Conservation (phyloP, 2,888 invertebrate genomes). For the Oxycera nigricornis region DNA sequence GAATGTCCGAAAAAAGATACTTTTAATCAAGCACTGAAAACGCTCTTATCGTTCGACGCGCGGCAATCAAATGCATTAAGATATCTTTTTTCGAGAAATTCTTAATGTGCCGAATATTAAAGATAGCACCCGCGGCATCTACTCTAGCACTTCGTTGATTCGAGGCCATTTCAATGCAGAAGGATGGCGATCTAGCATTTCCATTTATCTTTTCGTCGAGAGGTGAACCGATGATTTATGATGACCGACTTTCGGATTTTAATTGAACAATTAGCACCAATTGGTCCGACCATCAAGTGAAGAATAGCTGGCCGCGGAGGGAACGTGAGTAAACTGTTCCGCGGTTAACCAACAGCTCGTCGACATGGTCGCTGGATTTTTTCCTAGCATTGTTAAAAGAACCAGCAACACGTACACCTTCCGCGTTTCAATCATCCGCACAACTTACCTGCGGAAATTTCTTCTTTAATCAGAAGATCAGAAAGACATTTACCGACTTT, state of each 20-base stretch:
- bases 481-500: conserved; percentile 25
- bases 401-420: background rate
- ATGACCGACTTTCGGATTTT: conserved; percentile 27
- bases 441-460: conserved; percentile 1
- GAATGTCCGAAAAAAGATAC: background rate
- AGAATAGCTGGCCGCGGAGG: background rate
- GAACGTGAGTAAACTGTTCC: background rate
- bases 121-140: background rate
- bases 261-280: conserved; percentile 37
- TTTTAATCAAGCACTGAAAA: background rate
- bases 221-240: conserved; percentile 28
- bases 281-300: background rate
- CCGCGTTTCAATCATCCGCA: background rate
- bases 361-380: background rate
- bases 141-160: no score
- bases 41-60: background rate
- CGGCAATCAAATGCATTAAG: background rate
- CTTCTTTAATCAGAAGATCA: conserved; percentile 25
- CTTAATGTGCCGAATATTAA: background rate
- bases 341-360: background rate
- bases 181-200: background rate
- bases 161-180: background rate
- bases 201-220: conserved; percentile 1
- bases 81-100: background rate
- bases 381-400: background rate